phyloP scores from a whole-genome alignment of 2,797 vertebrate species.

The Percopsis omiscomaycus region DNA sequence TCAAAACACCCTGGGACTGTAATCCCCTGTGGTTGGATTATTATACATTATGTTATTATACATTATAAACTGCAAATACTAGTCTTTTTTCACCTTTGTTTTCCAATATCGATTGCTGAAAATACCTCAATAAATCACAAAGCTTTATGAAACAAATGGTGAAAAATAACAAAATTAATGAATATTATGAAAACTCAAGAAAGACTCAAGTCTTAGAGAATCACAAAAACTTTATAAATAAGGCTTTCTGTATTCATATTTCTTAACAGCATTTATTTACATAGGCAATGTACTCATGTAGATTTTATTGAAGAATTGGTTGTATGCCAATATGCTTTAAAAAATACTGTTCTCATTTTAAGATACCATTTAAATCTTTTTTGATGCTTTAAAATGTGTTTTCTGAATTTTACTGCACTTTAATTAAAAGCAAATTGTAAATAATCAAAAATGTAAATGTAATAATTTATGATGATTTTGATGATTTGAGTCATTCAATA shows the following conservation, averaged over 20 bases:
- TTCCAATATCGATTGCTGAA: no score
- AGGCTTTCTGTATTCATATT: not conserved
- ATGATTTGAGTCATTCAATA: not conserved
- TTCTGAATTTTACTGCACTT: conserved; percentile 12
- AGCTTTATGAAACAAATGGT: no score
- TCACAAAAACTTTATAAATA: not conserved
- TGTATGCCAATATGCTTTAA: not conserved
- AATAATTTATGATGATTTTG: conserved; percentile 11
- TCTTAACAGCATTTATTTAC: no score
- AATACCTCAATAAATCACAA: no score
- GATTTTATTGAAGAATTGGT: no score
- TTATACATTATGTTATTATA: no score
- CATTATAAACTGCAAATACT: no score
- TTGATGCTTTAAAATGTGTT: conserved; percentile 13
- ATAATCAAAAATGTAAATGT: not conserved
- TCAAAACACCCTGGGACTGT: no score
- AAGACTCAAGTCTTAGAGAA: not conserved
- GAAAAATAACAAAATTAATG: not conserved
- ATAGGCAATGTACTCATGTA: no score
- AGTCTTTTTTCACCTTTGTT: no score
- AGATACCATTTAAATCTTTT: conserved; percentile 8
- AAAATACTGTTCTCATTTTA: conserved; percentile 9
- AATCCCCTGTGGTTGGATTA: no score
- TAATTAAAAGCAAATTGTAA: conserved; percentile 6
- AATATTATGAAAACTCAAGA: not conserved